Evolutionary conservation across 1,140 invertebrate species (phyloP), one percentile per base, ranked within the genome.

Genomic region (Helicoverpa zea): DNA sequence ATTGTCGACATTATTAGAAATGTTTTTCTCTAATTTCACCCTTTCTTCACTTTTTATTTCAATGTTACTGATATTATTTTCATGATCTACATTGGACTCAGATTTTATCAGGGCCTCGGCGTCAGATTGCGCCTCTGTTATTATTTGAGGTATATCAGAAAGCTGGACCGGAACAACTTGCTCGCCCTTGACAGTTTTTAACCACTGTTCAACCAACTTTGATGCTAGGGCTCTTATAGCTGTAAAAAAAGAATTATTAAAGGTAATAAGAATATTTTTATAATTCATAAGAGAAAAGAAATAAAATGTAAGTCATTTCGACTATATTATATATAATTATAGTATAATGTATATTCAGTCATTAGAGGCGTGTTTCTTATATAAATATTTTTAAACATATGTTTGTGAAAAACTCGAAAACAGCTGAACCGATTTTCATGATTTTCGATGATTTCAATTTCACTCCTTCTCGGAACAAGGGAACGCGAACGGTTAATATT

Each of bases 161-260:
- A 92, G 70, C 80, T 83, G 77, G 66, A 95, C 84, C 54, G 92
- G 93, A 64, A 88, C 80, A 56, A 94, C 91, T 83, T 96, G 95
- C 90, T 97, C 96, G 70, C 96, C 96, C 94, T 98, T 98, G 0
- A 98, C 98, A 77, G 98, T 97, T 86, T 97, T 97, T 85, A 98
- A 96, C 98, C 98, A 99, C 91, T 98, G 97, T 84, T 98, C 97
- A n/a, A 99, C 98, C 58, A 99, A 95, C 88, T 97, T 96, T 70
- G 96, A 96, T 16, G 98, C 98, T 80, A 98, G 91, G 61, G 96
- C 94, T 87, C 96, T 96, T 35, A 98, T 97, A 88, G 95, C 97
- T 97, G 75, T 93, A 86, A 96, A 90, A 82, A 93, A 94, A 90
- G 13, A 29, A 35, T 29, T 4, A 1, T 58, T 58, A 29, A 14